A percentile compares a stretch with the other conserved stretches of the same genome.
Conservation (phyloP, 2,113 vertebrate genomes). For the Megaleporinus macrocephalus region DNA sequence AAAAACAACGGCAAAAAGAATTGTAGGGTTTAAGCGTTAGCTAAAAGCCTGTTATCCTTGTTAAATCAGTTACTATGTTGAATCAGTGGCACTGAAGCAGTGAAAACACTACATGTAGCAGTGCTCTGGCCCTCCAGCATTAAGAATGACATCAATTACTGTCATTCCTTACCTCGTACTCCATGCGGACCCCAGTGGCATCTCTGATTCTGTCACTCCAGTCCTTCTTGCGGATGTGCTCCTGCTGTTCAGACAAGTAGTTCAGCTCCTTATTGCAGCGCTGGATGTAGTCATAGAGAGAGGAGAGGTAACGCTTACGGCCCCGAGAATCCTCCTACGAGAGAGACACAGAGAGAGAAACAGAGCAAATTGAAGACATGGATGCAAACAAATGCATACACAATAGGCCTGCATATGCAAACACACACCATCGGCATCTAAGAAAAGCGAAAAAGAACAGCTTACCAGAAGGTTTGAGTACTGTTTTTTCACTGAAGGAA, state of each 20-base stretch:
- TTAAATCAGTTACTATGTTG: background rate
- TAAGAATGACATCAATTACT: background rate
- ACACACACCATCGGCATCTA: background rate
- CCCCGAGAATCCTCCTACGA: constrained; percentile 82
- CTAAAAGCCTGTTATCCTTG: background rate
- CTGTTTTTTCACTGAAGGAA: constrained; percentile 78
- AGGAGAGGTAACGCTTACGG: constrained; percentile 80
- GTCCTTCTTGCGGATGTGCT: constrained; percentile 85
- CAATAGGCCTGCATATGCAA: background rate
- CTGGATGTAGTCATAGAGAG: constrained; percentile 91
- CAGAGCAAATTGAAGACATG: background rate
- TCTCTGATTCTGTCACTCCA: constrained; percentile 92
- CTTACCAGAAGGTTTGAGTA: constrained; percentile 86
- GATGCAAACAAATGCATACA: background rate
- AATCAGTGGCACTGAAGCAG: background rate
- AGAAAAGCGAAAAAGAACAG: no score
- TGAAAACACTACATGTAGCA: background rate
- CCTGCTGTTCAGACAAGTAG: constrained; percentile 85
- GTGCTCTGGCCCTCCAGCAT: background rate
- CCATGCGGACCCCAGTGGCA: constrained; percentile 19
- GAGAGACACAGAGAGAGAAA: background rate
- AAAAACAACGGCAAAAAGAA: no score
- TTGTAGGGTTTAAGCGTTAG: no score
- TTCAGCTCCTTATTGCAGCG: constrained; percentile 87
- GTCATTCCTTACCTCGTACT: constrained; percentile 35